These are phyloP conservation scores for Myrmophylax atrothorax DNA, from an alignment of 2,113 vertebrate species.

Conservation along the genomic window DNA sequence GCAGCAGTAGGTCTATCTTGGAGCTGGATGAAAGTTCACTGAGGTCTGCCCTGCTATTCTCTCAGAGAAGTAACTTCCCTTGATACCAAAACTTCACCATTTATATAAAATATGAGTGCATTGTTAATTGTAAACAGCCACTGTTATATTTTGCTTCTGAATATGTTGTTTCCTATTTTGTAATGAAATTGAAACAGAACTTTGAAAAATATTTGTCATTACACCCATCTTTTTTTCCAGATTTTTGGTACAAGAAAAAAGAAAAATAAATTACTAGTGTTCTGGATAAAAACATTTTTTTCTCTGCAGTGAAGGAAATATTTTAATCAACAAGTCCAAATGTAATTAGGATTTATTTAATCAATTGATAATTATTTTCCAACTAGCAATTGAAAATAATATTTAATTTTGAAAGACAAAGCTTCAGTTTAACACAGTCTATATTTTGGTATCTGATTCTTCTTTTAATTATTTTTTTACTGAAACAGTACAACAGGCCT, in stretches of 20 bases:
- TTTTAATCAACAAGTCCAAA: background rate
- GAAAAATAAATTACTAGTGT: background rate
- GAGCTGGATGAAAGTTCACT: background rate
- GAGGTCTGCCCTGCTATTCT: background rate
- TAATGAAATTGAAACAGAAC: background rate
- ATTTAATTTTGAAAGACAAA: background rate
- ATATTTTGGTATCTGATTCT: background rate
- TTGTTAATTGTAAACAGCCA: background rate
- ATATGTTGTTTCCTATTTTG: background rate
- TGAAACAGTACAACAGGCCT: background rate
- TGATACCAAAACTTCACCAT: accelerated
- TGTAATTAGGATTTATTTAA: background rate
- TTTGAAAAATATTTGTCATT: background rate
- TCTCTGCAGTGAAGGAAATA: background rate
- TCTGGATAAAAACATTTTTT: background rate
- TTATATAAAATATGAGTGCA: background rate
- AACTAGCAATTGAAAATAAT: background rate
- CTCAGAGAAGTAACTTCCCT: background rate
- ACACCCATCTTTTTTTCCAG: background rate
- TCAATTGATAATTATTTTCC: background rate
- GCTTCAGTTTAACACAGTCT: background rate
- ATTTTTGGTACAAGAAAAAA: background rate
- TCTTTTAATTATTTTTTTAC: background rate
- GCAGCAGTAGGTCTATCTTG: background rate
- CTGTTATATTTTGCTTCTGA: background rate